Percentiles rank a stretch among this genome's conserved stretches.
Conservation (phyloP, 2,797 vertebrate species). For the Loris lydekkerianus region DNA sequence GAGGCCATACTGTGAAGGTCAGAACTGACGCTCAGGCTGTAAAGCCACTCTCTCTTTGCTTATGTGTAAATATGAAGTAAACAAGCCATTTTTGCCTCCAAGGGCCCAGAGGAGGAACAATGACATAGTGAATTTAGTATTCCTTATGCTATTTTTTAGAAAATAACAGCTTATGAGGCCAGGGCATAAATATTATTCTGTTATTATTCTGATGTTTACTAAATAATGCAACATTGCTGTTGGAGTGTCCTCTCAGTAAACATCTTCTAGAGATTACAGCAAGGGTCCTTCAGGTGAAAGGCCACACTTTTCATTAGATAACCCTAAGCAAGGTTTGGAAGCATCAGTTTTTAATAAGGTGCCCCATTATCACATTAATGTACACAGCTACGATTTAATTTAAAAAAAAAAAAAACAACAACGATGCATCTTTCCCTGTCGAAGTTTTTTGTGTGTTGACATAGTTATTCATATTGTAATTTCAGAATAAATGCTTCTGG, state of each 20-base stretch:
- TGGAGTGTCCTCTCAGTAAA: constrained; percentile 11
- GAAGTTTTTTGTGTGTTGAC: constrained; percentile 54
- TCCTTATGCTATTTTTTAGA: background rate
- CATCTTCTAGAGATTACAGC: background rate
- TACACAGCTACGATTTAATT: too few relatives aligned
- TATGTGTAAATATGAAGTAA: constrained; percentile 59
- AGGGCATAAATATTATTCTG: constrained; percentile 48
- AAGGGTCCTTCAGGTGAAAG: constrained; percentile 17
- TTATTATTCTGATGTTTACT: constrained; percentile 53
- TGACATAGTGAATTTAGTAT: constrained; percentile 39
- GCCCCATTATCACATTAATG: too few relatives aligned
- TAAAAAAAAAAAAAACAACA: too few relatives aligned
- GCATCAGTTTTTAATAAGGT: constrained; percentile 65
- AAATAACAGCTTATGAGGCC: constrained; percentile 33
- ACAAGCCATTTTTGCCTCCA: constrained; percentile 45
- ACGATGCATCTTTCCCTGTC: background rate
- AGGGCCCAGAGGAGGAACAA: background rate
- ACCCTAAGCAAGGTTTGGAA: constrained; percentile 65
- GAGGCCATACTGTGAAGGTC: constrained; percentile 19
- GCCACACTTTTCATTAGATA: constrained; percentile 58
- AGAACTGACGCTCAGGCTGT: background rate
- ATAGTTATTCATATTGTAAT: constrained; percentile 49
- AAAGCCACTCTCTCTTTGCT: background rate
- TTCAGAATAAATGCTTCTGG: constrained; percentile 64
- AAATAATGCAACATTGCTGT: background rate